Conservation (phyloP, 1,140 invertebrate species). For the Anagrus nilaparvatae region DNA sequence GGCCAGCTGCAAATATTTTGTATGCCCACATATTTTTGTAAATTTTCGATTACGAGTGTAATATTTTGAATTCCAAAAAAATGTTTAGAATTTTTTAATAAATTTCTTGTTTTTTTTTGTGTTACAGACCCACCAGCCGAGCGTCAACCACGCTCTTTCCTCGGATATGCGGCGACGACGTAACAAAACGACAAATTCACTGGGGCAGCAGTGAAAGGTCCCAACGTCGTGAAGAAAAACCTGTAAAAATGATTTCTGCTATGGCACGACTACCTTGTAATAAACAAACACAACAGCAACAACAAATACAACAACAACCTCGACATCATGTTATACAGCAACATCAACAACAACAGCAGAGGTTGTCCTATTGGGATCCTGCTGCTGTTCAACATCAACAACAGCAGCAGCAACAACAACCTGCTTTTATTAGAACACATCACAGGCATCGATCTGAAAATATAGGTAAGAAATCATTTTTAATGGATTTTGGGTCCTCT, state of each 20-base stretch:
- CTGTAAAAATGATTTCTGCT: conserved; percentile 38
- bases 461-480: conserved; percentile 24
- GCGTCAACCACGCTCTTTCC: too few relatives aligned
- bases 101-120: too few relatives aligned
- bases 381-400: conserved; percentile 16
- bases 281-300: conserved; percentile 32
- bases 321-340: too few relatives aligned
- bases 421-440: too few relatives aligned
- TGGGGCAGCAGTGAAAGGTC: too few relatives aligned
- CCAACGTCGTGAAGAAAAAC: conserved; percentile 9
- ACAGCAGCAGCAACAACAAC: conserved; percentile 30
- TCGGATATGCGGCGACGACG: conserved; percentile 34
- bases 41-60: too few relatives aligned
- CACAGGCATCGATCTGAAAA: conserved; percentile 35
- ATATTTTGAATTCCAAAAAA: too few relatives aligned
- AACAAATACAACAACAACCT: conserved; percentile 19
- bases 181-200: conserved; percentile 29
- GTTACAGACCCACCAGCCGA: too few relatives aligned
- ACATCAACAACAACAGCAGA: conserved; percentile 22
- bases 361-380: background rate
- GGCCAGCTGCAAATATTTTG: too few relatives aligned
- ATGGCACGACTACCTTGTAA: conserved; percentile 42
- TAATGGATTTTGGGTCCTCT: too few relatives aligned
- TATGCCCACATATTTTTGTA: too few relatives aligned
- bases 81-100: too few relatives aligned